phyloP scores from a whole-genome alignment of 2,888 invertebrate species.

The Ichneumon xanthorius region DNA sequence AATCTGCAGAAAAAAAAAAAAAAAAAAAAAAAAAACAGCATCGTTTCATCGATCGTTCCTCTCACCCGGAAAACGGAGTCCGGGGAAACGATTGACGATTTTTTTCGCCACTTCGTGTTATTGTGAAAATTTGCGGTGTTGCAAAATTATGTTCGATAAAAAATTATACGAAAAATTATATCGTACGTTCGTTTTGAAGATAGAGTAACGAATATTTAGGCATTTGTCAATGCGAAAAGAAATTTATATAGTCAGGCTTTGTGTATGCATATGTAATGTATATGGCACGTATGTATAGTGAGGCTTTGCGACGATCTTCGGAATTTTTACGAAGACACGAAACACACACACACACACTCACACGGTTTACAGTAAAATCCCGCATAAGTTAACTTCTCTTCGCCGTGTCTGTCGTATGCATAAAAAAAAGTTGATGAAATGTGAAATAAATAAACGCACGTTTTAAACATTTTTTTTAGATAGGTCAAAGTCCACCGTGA shows the following conservation, averaged over 20 bases:
- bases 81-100: not conserved
- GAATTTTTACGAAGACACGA: conserved; percentile 10
- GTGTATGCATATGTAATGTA: not conserved
- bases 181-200: too few relatives aligned
- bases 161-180: not conserved
- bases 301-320: conserved; percentile 18
- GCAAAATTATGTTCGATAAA: not conserved
- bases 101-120: conserved; percentile 17
- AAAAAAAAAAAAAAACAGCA: not conserved
- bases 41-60: conserved; percentile 16
- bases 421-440: not conserved
- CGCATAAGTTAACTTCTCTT: conserved; percentile 6
- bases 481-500: not conserved
- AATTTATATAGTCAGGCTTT: not conserved
- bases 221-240: not conserved
- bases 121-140: not conserved
- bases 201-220: too few relatives aligned
- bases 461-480: not conserved
- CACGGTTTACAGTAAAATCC: conserved; percentile 3
- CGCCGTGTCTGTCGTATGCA: not conserved
- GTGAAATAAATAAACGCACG: not conserved
- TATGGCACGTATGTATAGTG: conserved; percentile 5
- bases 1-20: conserved; percentile 27
- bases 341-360: conserved; percentile 19
- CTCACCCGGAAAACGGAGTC: not conserved